phyloP scores from a whole-genome alignment of 2,888 invertebrate species.

The Drosophila limbata region DNA sequence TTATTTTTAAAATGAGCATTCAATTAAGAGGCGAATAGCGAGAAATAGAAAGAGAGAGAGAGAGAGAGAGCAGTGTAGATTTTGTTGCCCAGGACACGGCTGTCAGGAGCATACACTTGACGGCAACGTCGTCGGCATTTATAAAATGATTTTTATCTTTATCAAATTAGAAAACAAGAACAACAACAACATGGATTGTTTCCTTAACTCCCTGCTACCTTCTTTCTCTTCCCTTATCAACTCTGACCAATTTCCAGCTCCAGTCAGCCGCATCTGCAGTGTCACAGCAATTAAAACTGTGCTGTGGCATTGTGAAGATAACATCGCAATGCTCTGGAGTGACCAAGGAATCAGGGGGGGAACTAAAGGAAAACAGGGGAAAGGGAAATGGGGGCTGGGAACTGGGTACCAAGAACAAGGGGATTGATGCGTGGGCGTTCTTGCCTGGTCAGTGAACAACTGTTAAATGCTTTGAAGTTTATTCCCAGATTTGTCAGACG shows the following conservation, averaged over 20 bases:
- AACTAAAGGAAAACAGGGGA: background rate
- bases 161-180: slow-evolving; percentile 79
- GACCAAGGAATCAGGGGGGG: background rate
- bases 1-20: slow-evolving; percentile 66
- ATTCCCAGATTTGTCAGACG: slow-evolving; percentile 60
- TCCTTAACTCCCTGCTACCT: background rate
- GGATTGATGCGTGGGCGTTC: slow-evolving; percentile 23
- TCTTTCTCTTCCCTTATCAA: background rate
- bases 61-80: background rate
- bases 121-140: slow-evolving; percentile 65
- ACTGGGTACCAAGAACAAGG: too few species aligned
- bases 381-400: too few species aligned
- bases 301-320: slow-evolving; percentile 71
- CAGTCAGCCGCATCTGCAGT: slow-evolving; percentile 72
- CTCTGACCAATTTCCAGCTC: slow-evolving; percentile 52
- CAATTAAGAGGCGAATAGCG: slow-evolving; percentile 61
- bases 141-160: slow-evolving; percentile 78
- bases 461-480: slow-evolving; percentile 76
- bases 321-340: slow-evolving; percentile 45
- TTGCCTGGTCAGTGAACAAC: slow-evolving; percentile 63
- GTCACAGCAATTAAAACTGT: slow-evolving; percentile 79
- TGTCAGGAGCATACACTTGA: slow-evolving; percentile 61
- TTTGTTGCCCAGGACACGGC: slow-evolving; percentile 30
- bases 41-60: background rate
- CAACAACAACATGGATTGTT: slow-evolving; percentile 22